These are phyloP conservation scores for human DNA, from an alignment of 2,113 vertebrate genomes.

Conservation along the genomic window GRCh38 chr1:93752501-93753000, in stretches of 20 bases:
- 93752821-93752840: neutral
- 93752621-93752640: neutral
- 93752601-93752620: neutral
- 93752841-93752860: neutral
- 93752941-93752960: neutral
- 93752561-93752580: neutral
- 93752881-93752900: neutral
- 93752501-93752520: neutral
- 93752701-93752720: neutral
- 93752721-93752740: neutral
- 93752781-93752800: neutral
- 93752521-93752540: neutral
- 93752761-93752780: neutral
- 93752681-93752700: neutral
- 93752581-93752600: neutral
- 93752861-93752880: neutral
- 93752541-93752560: neutral
- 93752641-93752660: neutral
- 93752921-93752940: accelerated
- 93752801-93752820: neutral
- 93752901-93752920: neutral
- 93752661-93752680: neutral
- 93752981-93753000: neutral
- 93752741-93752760: too few relatives aligned
- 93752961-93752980: neutral